Percentiles rank a stretch among this genome's conserved stretches.
Evolutionary conservation across 1,140 invertebrate genomes (phyloP).

Genomic region (Aphelenchoides avenae): DNA sequence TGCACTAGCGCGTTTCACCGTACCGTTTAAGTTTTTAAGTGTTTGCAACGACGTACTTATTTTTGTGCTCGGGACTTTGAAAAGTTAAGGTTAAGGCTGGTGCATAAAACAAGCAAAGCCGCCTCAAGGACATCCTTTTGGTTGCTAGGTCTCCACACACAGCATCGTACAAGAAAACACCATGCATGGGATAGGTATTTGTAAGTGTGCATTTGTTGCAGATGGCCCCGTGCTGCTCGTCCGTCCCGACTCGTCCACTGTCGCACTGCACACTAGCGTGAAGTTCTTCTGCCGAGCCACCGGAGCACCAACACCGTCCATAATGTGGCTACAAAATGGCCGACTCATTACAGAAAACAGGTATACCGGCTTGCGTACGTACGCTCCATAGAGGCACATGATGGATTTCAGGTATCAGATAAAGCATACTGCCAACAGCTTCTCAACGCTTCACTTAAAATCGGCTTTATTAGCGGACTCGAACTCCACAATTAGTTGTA

Average conservation of each 20-base stretch:
- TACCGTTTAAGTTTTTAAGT: no score
- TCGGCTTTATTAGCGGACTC: conserved; percentile 76
- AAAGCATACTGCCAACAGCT: conserved; percentile 67
- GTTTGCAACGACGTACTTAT: no score
- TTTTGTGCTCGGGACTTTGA: no score
- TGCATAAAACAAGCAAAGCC: no score
- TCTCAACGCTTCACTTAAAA: conserved; percentile 77
- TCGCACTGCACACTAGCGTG: conserved; percentile 80
- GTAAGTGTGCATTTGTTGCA: no score
- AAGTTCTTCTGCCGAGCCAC: conserved; percentile 88
- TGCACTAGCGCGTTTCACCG: no score
- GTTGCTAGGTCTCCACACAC: no score
- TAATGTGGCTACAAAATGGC: conserved; percentile 83
- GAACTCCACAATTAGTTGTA: conserved; percentile 85
- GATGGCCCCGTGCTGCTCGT: conserved; percentile 38
- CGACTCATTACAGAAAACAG: conserved; percentile 73
- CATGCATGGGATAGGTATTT: no score
- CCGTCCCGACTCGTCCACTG: conserved; percentile 62
- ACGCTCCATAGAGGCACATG: neutral
- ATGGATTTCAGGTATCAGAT: conserved; percentile 61
- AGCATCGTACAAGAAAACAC: no score
- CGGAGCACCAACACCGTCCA: conserved; percentile 78
- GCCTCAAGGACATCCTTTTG: no score
- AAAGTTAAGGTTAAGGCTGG: no score
- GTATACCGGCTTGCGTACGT: conserved; percentile 59